phyloP scores from a whole-genome alignment of 2,888 invertebrate genomes.

The Sminthurinus aureus region DNA sequence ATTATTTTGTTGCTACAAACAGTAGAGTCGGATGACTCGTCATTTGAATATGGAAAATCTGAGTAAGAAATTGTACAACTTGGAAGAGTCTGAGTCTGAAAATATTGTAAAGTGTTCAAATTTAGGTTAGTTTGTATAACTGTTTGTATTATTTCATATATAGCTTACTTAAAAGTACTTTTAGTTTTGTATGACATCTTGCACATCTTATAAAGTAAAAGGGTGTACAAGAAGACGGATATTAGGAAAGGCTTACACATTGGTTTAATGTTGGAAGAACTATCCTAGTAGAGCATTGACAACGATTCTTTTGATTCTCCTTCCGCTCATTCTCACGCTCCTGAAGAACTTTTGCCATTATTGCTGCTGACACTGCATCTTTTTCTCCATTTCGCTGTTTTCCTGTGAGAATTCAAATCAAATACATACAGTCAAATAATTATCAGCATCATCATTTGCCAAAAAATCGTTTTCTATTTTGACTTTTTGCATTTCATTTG shows the following conservation, averaged over 20 bases:
- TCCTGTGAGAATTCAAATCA: slow-evolving; percentile 36
- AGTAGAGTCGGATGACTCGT: slow-evolving; percentile 26
- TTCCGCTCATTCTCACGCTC: slow-evolving; percentile 79
- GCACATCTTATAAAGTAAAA: too few relatives aligned
- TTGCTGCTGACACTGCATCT: slow-evolving; percentile 83
- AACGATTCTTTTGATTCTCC: slow-evolving; percentile 55
- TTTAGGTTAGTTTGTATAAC: too few relatives aligned
- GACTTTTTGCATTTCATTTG: neutral
- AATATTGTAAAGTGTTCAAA: too few relatives aligned
- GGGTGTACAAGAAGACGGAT: too few relatives aligned
- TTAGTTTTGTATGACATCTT: too few relatives aligned
- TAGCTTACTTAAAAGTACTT: too few relatives aligned
- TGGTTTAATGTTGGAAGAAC: slow-evolving; percentile 49
- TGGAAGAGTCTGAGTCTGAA: slow-evolving; percentile 53
- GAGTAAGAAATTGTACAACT: slow-evolving; percentile 59
- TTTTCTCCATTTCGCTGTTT: slow-evolving; percentile 61
- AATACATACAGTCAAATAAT: slow-evolving; percentile 6
- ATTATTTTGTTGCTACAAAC: slow-evolving; percentile 37
- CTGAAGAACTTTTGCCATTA: slow-evolving; percentile 90
- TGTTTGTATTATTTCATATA: too few relatives aligned
- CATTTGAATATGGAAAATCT: slow-evolving; percentile 52
- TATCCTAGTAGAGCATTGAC: slow-evolving; percentile 55
- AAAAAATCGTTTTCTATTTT: too few relatives aligned
- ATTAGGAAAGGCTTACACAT: too few relatives aligned
- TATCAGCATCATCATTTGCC: too few relatives aligned